A percentile compares a stretch with the other conserved stretches of the same genome.
Evolutionary conservation across 2,113 vertebrate species (phyloP).

Genomic region (Bothrops jararaca): DNA sequence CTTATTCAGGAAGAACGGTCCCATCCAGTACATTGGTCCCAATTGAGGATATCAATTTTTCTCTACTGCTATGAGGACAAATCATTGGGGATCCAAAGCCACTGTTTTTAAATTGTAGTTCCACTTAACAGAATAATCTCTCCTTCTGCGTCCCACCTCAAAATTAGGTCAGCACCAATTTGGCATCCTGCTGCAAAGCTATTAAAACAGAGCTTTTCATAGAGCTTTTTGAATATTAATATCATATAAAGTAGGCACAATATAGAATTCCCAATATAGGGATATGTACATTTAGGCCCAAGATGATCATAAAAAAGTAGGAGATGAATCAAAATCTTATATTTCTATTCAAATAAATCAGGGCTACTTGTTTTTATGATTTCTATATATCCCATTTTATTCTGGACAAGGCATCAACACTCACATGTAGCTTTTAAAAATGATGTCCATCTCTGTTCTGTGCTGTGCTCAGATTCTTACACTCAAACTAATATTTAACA

Average conservation of each 20-base stretch:
- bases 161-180: neutral
- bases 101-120: neutral
- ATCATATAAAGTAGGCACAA: no score
- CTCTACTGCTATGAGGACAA: neutral
- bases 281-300: no score
- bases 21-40: neutral
- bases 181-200: neutral
- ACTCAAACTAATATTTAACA: neutral
- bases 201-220: neutral
- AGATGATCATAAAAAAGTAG: neutral
- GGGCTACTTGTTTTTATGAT: neutral
- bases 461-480: neutral
- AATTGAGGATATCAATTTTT: neutral
- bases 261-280: no score
- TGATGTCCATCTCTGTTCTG: neutral
- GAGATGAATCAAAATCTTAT: neutral
- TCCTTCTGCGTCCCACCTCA: neutral
- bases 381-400: neutral
- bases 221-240: neutral
- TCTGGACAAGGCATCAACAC: neutral
- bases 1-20: neutral
- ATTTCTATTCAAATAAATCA: neutral
- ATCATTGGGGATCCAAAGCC: neutral
- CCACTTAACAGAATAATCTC: neutral
- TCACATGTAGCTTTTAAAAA: neutral